phyloP scores from a whole-genome alignment of 1,140 invertebrate species.

The Amyelois transitella region DNA sequence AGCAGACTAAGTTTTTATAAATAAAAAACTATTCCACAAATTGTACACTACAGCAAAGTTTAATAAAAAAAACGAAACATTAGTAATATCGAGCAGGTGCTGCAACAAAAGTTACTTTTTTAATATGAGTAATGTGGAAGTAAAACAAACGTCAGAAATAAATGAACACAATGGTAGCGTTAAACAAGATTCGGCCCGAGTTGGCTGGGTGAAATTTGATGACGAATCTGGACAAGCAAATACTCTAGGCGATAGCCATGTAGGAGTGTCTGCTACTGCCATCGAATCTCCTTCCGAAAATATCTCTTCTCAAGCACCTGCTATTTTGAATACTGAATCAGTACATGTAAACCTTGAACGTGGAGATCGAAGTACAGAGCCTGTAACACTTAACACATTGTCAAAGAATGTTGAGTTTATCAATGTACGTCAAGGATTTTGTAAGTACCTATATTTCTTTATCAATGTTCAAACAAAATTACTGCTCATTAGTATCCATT shows the following conservation, averaged over 20 bases:
- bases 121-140: slow-evolving; percentile 45
- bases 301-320: slow-evolving; percentile 32
- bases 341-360: slow-evolving; percentile 61
- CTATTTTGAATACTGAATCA: slow-evolving; percentile 58
- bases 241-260: slow-evolving; percentile 20
- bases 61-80: too few relatives aligned
- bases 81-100: background rate
- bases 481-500: too few relatives aligned
- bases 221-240: slow-evolving; percentile 45
- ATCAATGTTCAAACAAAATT: background rate
- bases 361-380: slow-evolving; percentile 50
- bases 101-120: background rate
- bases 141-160: slow-evolving; percentile 23
- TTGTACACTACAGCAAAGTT: too few relatives aligned
- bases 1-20: too few relatives aligned
- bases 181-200: slow-evolving; percentile 39
- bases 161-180: slow-evolving; percentile 45
- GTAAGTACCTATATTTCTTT: slow-evolving; percentile 64
- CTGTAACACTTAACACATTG: slow-evolving; percentile 42
- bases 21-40: too few relatives aligned
- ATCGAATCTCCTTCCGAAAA: slow-evolving; percentile 14
- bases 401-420: slow-evolving; percentile 75
- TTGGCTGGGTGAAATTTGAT: slow-evolving; percentile 66
- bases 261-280: slow-evolving; percentile 16
- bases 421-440: slow-evolving; percentile 76